A percentile compares a stretch with the other conserved stretches of the same genome.
Conservation (phyloP, 2,113 vertebrate genomes). For the Phyllostomus hastatus region DNA sequence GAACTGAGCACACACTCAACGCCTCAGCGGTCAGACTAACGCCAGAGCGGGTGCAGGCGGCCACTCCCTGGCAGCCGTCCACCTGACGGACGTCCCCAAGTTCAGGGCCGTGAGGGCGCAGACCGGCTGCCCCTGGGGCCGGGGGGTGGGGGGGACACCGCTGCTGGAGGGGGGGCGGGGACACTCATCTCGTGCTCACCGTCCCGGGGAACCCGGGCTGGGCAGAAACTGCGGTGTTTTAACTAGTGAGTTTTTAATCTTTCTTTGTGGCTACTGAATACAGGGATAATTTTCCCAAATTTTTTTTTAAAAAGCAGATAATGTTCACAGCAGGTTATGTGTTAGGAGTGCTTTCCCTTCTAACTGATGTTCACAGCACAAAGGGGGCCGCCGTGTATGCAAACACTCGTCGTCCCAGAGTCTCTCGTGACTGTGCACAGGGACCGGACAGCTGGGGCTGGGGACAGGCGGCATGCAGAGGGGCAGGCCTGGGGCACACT, state of each 20-base stretch:
- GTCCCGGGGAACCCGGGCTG: neutral
- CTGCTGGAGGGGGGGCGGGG: neutral
- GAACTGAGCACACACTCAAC: slow-evolving; percentile 61
- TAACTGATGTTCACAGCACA: neutral
- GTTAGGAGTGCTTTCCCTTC: neutral
- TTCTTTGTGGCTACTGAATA: neutral
- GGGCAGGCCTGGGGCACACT: fast-evolving
- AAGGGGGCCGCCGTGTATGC: neutral
- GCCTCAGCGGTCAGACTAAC: slow-evolving; percentile 51
- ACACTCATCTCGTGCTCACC: neutral
- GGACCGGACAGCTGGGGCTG: neutral
- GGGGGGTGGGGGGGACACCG: neutral
- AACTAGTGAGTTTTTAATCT: neutral
- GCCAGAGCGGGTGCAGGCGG: slow-evolving; percentile 32
- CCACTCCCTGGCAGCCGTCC: slow-evolving; percentile 9
- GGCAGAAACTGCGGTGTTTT: too few species aligned
- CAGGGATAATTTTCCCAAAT: neutral
- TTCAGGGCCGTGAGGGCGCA: neutral
- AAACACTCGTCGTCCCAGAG: neutral
- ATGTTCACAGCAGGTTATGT: neutral
- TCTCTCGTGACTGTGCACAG: neutral
- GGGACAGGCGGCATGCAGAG: fast-evolving
- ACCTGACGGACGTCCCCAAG: neutral
- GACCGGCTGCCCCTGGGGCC: neutral
- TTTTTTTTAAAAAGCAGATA: neutral